Percentiles rank a stretch among this genome's conserved stretches.
Conservation (phyloP, 2,797 vertebrate genomes). For the Hafferia zeledoni region DNA sequence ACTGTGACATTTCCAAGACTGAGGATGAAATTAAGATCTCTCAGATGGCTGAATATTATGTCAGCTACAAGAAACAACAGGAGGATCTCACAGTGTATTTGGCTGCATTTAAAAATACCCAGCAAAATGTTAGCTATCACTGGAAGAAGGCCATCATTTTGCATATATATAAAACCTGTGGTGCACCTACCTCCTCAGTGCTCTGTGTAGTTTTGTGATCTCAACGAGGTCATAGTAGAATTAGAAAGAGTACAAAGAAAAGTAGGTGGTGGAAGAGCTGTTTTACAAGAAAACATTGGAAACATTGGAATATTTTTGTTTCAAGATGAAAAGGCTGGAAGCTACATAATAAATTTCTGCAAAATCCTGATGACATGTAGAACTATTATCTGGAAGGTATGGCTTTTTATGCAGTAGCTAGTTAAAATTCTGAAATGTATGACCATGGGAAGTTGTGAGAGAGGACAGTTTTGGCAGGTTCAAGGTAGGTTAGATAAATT, state of each 20-base stretch:
- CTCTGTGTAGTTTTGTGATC: background rate
- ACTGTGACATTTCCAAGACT: background rate
- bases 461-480: background rate
- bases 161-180: background rate
- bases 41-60: background rate
- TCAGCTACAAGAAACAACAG: background rate
- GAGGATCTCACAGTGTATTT: background rate
- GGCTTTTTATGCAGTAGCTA: background rate
- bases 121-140: background rate
- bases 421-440: background rate
- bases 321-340: background rate
- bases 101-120: background rate
- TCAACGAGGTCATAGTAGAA: background rate
- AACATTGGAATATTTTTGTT: background rate
- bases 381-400: background rate
- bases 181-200: background rate
- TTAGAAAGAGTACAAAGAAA: background rate
- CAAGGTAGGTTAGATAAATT: background rate
- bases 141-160: background rate
- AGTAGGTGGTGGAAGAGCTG: background rate
- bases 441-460: background rate
- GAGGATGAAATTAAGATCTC: background rate
- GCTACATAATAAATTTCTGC: background rate
- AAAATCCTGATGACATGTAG: background rate
- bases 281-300: background rate